Evolutionary conservation across 2,113 vertebrate genomes (phyloP).

Genomic region (Phrynosoma blainvillii): DNA sequence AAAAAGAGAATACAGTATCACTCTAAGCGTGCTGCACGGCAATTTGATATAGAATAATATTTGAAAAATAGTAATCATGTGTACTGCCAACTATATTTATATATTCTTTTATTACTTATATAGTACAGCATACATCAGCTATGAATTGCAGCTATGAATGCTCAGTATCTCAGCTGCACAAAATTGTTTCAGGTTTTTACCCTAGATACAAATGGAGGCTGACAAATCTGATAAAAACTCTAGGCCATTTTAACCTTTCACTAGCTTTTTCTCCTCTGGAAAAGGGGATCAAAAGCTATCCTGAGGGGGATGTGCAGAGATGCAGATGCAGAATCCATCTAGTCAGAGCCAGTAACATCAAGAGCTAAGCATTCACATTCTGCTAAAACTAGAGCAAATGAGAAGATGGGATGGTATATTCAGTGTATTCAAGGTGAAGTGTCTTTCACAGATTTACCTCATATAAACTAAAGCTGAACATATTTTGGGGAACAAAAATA

Average conservation of each 20-base stretch:
- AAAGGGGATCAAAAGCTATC: slow-evolving; percentile 30
- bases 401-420: slow-evolving; percentile 27
- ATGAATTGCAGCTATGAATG: slow-evolving; percentile 59
- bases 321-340: slow-evolving; percentile 44
- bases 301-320: slow-evolving; percentile 37
- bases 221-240: slow-evolving; percentile 68
- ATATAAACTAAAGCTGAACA: slow-evolving; percentile 51
- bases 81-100: slow-evolving; percentile 21
- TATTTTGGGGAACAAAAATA: slow-evolving; percentile 29
- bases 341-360: slow-evolving; percentile 35
- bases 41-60: slow-evolving; percentile 53
- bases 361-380: slow-evolving; percentile 53
- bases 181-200: slow-evolving; percentile 51
- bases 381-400: slow-evolving; percentile 51
- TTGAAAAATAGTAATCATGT: slow-evolving; percentile 52
- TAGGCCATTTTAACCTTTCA: slow-evolving; percentile 63
- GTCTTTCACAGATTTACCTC: not conserved
- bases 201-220: slow-evolving; percentile 47
- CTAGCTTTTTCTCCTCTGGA: slow-evolving; percentile 43
- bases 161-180: slow-evolving; percentile 46
- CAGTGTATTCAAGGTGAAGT: not conserved
- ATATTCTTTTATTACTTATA: slow-evolving; percentile 41
- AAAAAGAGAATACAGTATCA: not conserved
- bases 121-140: slow-evolving; percentile 45
- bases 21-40: not conserved